Base-by-base conservation (phyloP, 2,113 vertebrate species). In the Mandrillus leucophaeus region DNA sequence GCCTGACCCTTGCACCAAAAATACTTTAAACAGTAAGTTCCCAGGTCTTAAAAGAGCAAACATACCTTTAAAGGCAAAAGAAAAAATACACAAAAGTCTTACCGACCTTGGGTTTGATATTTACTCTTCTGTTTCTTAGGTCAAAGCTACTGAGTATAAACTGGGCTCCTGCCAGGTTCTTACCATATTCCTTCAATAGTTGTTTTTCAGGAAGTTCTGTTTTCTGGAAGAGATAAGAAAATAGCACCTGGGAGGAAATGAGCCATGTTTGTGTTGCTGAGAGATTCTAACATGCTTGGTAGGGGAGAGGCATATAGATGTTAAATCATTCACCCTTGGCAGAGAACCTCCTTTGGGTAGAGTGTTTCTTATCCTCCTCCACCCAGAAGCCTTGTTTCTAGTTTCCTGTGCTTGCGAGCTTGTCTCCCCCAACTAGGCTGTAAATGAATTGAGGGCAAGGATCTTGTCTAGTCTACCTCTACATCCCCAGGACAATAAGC, bases 21-120 rank as follows among this genome's bases (percentile, higher is more conserved):
- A 50, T 48, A 70, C 52, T 88, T 93, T 94, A 96, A 96, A 73
- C 55, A 66, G 8, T 61, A 25, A 50, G 32, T 68, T 97, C n/a
- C 64, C 32, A 38, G 30, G 73, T 64, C 30, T 95, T 96, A 73
- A 96, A 94, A 96, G 59, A 97, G 45, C 75, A 96, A 97, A 90
- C 45, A 95, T 70, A n/a, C 12, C 32, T 79, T 66, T 70, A 90
- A 52, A 38, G 72, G 23, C 25, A 76, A 83, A 35, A 93, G 61
- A 73, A 68, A 76, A 98, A 92, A 75, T 13, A 78, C 43, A 88
- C 70, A 90, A 38, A 18, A 35, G 13, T 82, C 66, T 95, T 73
- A 83, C 59, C 1, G 17, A 55, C 1, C 1, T 80, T 70, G n/a
- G 4, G 12, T 81, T 95, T 96, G 66, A 80, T 98, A 96, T 96